Percentiles rank a stretch among this genome's conserved stretches.
phyloP scores from a whole-genome alignment of 2,888 invertebrate genomes.

The Pyralis farinalis region DNA sequence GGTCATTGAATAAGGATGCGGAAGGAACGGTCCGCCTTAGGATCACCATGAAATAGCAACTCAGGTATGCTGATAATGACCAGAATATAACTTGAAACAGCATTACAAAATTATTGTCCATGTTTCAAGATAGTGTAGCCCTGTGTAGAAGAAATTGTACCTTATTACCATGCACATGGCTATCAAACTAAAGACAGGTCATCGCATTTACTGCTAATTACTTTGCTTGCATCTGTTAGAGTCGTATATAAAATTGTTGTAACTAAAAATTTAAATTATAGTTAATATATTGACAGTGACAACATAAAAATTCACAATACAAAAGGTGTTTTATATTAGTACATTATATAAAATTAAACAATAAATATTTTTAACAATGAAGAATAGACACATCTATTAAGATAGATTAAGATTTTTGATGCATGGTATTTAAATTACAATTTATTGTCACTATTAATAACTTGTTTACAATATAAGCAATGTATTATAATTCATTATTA shows the following conservation, averaged over 20 bases:
- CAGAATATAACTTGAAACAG: no score
- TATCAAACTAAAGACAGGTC: no score
- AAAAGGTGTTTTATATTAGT: conserved; percentile 14
- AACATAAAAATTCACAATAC: conserved; percentile 12
- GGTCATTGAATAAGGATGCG: no score
- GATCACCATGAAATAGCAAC: no score
- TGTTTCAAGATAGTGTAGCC: no score
- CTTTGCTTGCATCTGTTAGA: conserved; percentile 1
- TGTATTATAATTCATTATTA: conserved; percentile 6
- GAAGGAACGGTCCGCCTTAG: no score
- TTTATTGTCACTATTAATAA: conserved; percentile 5
- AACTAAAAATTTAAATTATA: background rate
- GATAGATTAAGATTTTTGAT: background rate
- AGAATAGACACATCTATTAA: no score
- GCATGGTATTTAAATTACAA: conserved; percentile 2
- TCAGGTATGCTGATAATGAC: no score
- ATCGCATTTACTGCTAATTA: no score
- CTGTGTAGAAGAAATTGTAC: no score
- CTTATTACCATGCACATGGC: no score
- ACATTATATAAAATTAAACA: conserved; percentile 9
- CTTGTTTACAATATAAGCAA: background rate
- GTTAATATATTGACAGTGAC: conserved; percentile 3
- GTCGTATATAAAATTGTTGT: background rate
- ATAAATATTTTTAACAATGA: conserved; percentile 3
- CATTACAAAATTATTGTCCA: no score